Percentiles rank a stretch among this genome's conserved stretches.
These are phyloP conservation scores for Onychostoma macrolepis DNA, from an alignment of 2,113 vertebrate species.

Conservation along the genomic window DNA sequence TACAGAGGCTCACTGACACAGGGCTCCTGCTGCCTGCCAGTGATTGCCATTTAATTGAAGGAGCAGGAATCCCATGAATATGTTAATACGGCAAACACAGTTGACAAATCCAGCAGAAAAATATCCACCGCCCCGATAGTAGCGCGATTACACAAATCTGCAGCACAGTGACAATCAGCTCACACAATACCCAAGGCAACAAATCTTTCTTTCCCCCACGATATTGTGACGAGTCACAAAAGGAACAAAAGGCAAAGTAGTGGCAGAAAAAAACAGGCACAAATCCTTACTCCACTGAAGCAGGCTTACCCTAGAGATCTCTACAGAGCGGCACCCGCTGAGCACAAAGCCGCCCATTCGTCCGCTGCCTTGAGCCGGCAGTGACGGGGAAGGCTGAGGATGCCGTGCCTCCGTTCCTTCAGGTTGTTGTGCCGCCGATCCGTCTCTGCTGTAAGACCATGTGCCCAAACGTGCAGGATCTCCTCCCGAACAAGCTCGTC, in stretches of 20 bases:
- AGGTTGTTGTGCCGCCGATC: background rate
- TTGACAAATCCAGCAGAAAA: conserved; percentile 53
- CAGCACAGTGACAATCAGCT: conserved; percentile 44
- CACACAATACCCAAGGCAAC: conserved; percentile 47
- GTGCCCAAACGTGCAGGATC: conserved; percentile 41
- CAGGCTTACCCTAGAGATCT: conserved; percentile 85
- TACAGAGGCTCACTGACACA: conserved; percentile 36
- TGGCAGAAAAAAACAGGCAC: conserved; percentile 41
- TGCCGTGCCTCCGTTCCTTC: conserved; percentile 44
- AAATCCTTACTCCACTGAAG: conserved; percentile 71
- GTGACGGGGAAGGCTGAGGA: conserved; percentile 21
- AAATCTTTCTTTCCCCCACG: conserved; percentile 36
- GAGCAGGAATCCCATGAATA: conserved; percentile 57
- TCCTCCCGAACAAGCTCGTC: conserved; percentile 38
- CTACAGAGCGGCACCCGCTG: conserved; percentile 75
- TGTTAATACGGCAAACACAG: conserved; percentile 54
- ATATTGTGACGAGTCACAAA: conserved; percentile 53
- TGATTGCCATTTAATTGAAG: conserved; percentile 55
- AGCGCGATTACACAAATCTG: conserved; percentile 57
- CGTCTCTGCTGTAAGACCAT: conserved; percentile 3
- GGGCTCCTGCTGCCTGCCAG: conserved; percentile 39
- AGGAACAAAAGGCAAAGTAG: conserved; percentile 56
- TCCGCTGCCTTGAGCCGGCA: conserved; percentile 30
- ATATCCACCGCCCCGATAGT: conserved; percentile 45
- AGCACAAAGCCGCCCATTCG: conserved; percentile 70